These are phyloP conservation scores for Aplidium turbinatum DNA, from an alignment of 23 tunicate genomes.

Conservation along the genomic window DNA sequence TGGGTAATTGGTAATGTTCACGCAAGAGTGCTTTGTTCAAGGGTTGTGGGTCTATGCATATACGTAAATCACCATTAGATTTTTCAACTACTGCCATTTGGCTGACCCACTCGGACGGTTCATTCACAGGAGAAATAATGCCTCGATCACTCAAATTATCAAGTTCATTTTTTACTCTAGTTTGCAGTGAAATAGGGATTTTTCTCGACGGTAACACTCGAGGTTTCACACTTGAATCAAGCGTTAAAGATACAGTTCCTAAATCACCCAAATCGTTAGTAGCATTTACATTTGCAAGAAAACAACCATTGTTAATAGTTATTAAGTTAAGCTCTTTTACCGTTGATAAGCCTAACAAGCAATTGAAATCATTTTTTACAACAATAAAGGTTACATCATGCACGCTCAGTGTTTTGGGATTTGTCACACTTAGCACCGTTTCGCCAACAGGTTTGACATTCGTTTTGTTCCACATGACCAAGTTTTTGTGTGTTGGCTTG, in stretches of 20 bases:
- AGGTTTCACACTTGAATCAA: constrained; percentile 9
- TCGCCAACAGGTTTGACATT: constrained; percentile 26
- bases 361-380: constrained; percentile 28
- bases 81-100: constrained; percentile 21
- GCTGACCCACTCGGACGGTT: constrained; percentile 29
- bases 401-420: not conserved
- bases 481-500: constrained; percentile 1
- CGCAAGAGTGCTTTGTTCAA: constrained; percentile 15
- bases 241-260: not conserved
- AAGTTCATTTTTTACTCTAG: constrained; percentile 12
- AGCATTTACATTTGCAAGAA: constrained; percentile 2
- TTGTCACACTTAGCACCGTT: not conserved
- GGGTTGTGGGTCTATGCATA: constrained; percentile 27
- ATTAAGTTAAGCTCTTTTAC: constrained; percentile 5
- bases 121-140: constrained; percentile 13
- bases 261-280: not conserved
- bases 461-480: constrained; percentile 28
- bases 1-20: constrained; percentile 3
- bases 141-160: not conserved
- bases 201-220: constrained; percentile 5
- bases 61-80: constrained; percentile 26
- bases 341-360: constrained; percentile 15
- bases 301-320: constrained; percentile 1
- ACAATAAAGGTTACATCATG: constrained; percentile 9
- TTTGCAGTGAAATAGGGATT: constrained; percentile 19